Base-by-base conservation (phyloP, 35 echinoderm and acorn worm species). In the Holothuria glaberrima region DNA sequence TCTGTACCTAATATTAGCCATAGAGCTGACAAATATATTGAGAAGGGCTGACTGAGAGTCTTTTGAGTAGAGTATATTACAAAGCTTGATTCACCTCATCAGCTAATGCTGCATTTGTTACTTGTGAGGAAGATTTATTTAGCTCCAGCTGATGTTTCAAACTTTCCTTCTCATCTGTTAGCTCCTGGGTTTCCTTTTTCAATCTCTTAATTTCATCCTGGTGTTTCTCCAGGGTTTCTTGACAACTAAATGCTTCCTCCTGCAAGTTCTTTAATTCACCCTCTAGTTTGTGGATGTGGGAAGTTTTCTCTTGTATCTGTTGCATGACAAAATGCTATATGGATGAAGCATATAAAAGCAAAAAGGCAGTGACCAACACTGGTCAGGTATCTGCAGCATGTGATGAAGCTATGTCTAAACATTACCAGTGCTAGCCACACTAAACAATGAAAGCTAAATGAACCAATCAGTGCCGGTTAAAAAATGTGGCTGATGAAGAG, bases 171-270 rank as follows among this genome's bases (percentile, higher is more conserved):
- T 95, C 91, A 72, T 87, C 88, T 52, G 21, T 33, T 33, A 87
- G 88, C 19, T 22, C 64, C 69, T 87, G 81, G 19, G 80, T 59
- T 44, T 96, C 79, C 21, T 93, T 88, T 88, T 96, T 80, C 28
- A 93, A 57, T 64, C 72, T 90, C 21, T 64, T 19, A 21, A 93
- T 58, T 30, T 96, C 69, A 52, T 92, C 82, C 59, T 90, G 62
- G 32, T 90, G 58, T 74, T 58, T 83, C 68, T 95, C 90, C 21
- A 92, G 68, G 27, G 38, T 78, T 0, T n/a, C 74, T 25, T 9
- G 44, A 29, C 29, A 62, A 48, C 52, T 3, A 19, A 63, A 28
- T 84, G 57, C 14, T 46, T 84, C 27, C 34, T 61, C 54, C 46
- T 52, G 33, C 4, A 17, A 21, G 24, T 30, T 14, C 56, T 84